phyloP scores from a whole-genome alignment of 92 coral and sea anemone genomes.

The Palythoa grandiflora region DNA sequence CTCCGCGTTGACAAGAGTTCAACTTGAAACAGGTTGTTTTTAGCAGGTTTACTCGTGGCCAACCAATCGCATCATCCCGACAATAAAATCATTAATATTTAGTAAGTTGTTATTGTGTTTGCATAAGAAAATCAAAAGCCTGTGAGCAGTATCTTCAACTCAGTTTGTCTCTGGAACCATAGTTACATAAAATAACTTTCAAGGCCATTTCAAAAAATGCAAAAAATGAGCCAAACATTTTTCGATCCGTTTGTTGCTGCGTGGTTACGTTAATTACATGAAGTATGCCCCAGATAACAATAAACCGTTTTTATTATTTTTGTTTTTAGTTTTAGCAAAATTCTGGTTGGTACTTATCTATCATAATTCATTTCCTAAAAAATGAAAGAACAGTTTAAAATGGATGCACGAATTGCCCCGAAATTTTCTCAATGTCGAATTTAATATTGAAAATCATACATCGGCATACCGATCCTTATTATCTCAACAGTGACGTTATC shows the following conservation, averaged over 20 bases:
- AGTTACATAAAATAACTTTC: background rate
- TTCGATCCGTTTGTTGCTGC: background rate
- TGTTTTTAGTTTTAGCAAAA: background rate
- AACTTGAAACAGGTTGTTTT: conserved; percentile 44
- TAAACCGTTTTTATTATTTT: background rate
- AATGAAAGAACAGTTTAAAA: background rate
- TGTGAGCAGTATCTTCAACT: background rate
- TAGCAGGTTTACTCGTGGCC: conserved; percentile 20
- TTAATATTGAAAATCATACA: background rate
- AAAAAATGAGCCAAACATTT: background rate
- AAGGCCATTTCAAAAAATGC: background rate
- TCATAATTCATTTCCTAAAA: background rate
- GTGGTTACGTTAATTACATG: background rate
- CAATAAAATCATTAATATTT: conserved; percentile 26
- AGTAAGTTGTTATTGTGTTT: conserved; percentile 15
- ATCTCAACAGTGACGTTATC: conserved; percentile 25
- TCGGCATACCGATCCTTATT: background rate
- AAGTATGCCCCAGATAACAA: no score
- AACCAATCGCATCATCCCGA: conserved; percentile 27
- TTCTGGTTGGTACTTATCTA: background rate
- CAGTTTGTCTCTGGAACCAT: conserved; percentile 2
- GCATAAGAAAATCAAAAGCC: conserved; percentile 34
- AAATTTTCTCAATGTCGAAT: background rate
- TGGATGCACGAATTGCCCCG: background rate
- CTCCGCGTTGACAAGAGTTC: conserved; percentile 26